A percentile compares a stretch with the other conserved stretches of the same genome.
These are phyloP conservation scores for Lordiphosa clarofinis DNA, from an alignment of 1,140 invertebrate genomes.

Conservation along the genomic window DNA sequence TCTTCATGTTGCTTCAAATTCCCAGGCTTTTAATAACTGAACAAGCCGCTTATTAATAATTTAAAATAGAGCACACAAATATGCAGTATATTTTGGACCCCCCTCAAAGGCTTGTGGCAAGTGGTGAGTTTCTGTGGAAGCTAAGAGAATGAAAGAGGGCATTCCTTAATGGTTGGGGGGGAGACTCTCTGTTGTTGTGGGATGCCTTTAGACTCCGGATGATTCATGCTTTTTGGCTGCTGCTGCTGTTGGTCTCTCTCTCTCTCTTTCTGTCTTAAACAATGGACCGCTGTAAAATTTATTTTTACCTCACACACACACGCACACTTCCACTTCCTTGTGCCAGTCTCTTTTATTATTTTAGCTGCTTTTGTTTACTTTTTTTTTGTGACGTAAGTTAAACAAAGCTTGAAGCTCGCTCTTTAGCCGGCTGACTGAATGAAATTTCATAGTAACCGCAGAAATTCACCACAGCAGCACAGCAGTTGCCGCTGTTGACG, in stretches of 20 bases:
- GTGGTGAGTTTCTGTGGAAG: constrained; percentile 40
- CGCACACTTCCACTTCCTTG: constrained; percentile 23
- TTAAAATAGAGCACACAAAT: constrained; percentile 74
- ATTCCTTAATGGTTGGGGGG: constrained; percentile 30
- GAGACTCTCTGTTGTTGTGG: constrained; percentile 6
- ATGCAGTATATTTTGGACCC: constrained; percentile 39
- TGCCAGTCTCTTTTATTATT: constrained; percentile 25
- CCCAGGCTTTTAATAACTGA: constrained; percentile 77
- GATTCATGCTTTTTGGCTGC: constrained; percentile 62
- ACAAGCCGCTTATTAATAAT: constrained; percentile 77
- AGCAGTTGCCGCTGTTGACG: constrained; percentile 12
- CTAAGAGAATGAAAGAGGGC: constrained; percentile 8
- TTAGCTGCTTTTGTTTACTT: constrained; percentile 36
- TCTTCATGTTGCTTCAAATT: constrained; percentile 37
- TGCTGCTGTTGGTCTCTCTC: constrained; percentile 29
- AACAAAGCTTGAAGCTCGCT: constrained; percentile 32
- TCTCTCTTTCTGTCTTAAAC: constrained; percentile 16
- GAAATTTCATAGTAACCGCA: constrained; percentile 41
- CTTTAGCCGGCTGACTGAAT: constrained; percentile 36
- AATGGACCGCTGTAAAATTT: constrained; percentile 38
- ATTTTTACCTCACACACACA: constrained; percentile 32
- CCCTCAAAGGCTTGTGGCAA: constrained; percentile 13
- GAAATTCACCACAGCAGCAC: constrained; percentile 32
- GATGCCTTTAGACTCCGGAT: constrained; percentile 31
- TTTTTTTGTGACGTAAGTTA: constrained; percentile 43